Evolutionary conservation across 2,888 invertebrate genomes (phyloP), one percentile per base, ranked within the genome.

Genomic region (Caenorhabditis virilis): DNA sequence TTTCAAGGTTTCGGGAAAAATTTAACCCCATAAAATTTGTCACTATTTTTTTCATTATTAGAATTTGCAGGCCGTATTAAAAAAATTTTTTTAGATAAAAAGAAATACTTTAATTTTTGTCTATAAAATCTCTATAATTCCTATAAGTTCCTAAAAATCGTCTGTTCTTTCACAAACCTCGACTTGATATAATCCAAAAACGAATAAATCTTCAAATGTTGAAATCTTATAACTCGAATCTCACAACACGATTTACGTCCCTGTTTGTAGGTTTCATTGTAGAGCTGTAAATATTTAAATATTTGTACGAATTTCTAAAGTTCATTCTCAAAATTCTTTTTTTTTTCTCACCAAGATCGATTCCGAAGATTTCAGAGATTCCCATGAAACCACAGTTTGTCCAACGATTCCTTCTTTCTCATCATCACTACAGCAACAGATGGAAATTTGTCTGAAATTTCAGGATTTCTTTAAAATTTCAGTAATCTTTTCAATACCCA

Each of bases 131-230:
- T n/a, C n/a, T n/a, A n/a, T n/a, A n/a, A n/a, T n/a, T n/a, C n/a
- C n/a, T n/a, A n/a, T n/a, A n/a, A n/a, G n/a, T n/a, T n/a, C n/a
- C n/a, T n/a, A n/a, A n/a, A n/a, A n/a, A n/a, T n/a, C n/a, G n/a
- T n/a, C n/a, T n/a, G n/a, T n/a, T n/a, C n/a, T n/a, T n/a, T n/a
- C n/a, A n/a, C n/a, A n/a, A n/a, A n/a, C n/a, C n/a, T n/a, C n/a
- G 51, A 58, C 25, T 56, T 55, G 33, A 77, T 61, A 45, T 67
- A 77, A 49, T 77, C 77, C 11, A 78, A 60, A 53, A 77, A 78
- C 0, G 77, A 78, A 20, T 69, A 72, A 9, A 72, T 26, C 13
- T 60, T 55, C 2, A 76, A 69, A 42, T 76, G 73, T 41, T 65
- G 64, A 49, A 56, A 65, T 20, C 64, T 62, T 26, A 64, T 43